phyloP scores from a whole-genome alignment of 1,140 invertebrate species.

The Sitobion miscanthi region DNA sequence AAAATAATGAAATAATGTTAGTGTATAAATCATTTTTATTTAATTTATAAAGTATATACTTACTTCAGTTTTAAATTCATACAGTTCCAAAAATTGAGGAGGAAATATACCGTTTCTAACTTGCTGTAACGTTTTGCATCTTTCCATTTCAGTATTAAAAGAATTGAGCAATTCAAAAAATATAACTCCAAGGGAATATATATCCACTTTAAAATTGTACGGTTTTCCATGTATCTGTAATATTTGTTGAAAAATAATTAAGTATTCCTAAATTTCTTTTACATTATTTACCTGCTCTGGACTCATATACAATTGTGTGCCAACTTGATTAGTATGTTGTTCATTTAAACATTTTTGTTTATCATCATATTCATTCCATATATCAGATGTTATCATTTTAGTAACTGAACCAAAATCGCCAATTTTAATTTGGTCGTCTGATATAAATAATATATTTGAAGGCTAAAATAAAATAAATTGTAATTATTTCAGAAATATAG shows the following conservation, averaged over 20 bases:
- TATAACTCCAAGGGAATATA: slow-evolving; percentile 63
- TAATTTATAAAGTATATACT: not conserved
- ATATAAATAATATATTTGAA: slow-evolving; percentile 94
- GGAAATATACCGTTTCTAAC: too few species aligned
- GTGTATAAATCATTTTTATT: slow-evolving; percentile 40
- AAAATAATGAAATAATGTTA: slow-evolving; percentile 51
- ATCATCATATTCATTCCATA: slow-evolving; percentile 55
- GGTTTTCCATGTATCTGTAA: slow-evolving; percentile 70
- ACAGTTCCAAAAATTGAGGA: too few species aligned
- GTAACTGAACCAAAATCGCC: slow-evolving; percentile 97
- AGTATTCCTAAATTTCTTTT: not conserved
- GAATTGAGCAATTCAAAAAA: too few species aligned
- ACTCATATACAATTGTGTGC: slow-evolving; percentile 97
- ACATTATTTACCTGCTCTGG: slow-evolving; percentile 79
- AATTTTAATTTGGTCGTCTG: slow-evolving; percentile 89
- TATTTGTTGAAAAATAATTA: not conserved
- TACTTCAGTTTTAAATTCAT: slow-evolving; percentile 69
- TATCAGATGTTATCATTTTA: slow-evolving; percentile 66
- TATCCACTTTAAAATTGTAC: slow-evolving; percentile 96
- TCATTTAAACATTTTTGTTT: slow-evolving; percentile 60
- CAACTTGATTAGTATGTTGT: slow-evolving; percentile 71
- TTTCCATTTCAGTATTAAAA: too few species aligned
- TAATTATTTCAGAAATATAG: not conserved
- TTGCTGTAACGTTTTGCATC: too few species aligned
- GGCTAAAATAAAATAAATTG: slow-evolving; percentile 69